Base-by-base conservation (phyloP, 2,797 vertebrate species). In the Chelidonichthys spinosus region DNA sequence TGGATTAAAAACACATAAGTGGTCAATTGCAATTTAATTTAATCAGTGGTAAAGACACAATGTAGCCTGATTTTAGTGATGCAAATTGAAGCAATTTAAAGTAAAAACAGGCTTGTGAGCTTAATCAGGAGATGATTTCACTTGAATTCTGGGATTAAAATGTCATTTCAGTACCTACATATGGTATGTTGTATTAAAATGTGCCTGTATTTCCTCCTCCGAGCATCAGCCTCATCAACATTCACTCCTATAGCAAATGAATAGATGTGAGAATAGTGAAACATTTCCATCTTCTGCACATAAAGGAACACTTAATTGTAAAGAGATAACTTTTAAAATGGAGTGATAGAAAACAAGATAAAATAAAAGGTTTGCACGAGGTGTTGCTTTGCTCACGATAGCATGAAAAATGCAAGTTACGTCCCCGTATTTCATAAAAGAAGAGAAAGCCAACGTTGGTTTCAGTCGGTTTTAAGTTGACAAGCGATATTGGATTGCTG, bases 401-500 rank as follows among this genome's bases (percentile, higher is more conserved):
- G 39, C 43, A 60, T 42, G 14, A 73, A 73, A 70, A 64, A 65
- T 54, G 37, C 36, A 62, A 59, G 72, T 66, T 65, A 69, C 84
- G 84, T 74, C 53, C 65, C 76, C 67, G 39, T 36, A 50, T 63
- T 87, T 81, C 63, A 39, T 36, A 66, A 62, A 67, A 79, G 67
- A 71, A 55, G 13, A 78, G 47, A 81, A 74, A 59, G 77, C 74
- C 82, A 83, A 68, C 60, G 66, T 25, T 25, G 55, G 70, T 81
- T 84, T 81, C 68, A 83, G 81, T 64, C 40, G 64, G 74, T 84
- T 89, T 89, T 82, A 86, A 80, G 63, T 82, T 90, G 82, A 88
- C 89, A 90, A 85, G 81, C 81, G 76, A 90, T 66, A 85, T 75
- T 85, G 84, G 90, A 92, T 87, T 86, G 76, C 84, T 72, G 85